These are phyloP conservation scores for Drosophila anomelani DNA, from an alignment of 2,888 invertebrate genomes.

Conservation along the genomic window DNA sequence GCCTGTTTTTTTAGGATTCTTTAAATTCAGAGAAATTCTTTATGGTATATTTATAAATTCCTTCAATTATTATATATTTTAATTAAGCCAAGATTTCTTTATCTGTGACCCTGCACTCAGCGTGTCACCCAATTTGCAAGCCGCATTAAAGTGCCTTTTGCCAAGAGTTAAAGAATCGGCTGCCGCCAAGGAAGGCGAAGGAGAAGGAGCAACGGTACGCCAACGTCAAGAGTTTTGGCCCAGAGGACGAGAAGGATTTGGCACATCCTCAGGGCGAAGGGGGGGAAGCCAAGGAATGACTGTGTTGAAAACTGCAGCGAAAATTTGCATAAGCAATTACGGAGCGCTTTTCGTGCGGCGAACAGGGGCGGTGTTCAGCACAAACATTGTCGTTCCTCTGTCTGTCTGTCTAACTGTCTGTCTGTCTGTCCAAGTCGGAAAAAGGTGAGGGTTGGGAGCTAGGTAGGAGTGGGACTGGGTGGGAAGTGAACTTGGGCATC, in stretches of 20 bases:
- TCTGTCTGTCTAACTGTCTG: not conserved
- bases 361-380: slow-evolving; percentile 2
- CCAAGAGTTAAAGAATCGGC: slow-evolving; percentile 30
- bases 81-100: slow-evolving; percentile 6
- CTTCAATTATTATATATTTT: not conserved
- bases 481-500: slow-evolving; percentile 12
- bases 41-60: not conserved
- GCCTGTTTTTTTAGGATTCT: not conserved
- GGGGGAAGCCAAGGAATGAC: not conserved
- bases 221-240: slow-evolving; percentile 19
- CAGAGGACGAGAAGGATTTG: slow-evolving; percentile 17
- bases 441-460: not conserved
- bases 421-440: slow-evolving; percentile 2
- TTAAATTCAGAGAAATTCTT: not conserved
- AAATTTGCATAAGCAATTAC: slow-evolving; percentile 80
- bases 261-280: not conserved
- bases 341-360: slow-evolving; percentile 50
- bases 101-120: slow-evolving; percentile 12
- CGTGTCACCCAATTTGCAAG: slow-evolving; percentile 31
- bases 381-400: slow-evolving; percentile 43
- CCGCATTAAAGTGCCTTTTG: slow-evolving; percentile 36
- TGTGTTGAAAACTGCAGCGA: slow-evolving; percentile 51
- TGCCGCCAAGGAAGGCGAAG: not conserved
- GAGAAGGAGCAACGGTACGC: not conserved
- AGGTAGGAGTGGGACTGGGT: not conserved